Evolutionary conservation across 2,797 vertebrate genomes (phyloP), one percentile per base, ranked within the genome.

Genomic region (Arnoldichthys spilopterus): DNA sequence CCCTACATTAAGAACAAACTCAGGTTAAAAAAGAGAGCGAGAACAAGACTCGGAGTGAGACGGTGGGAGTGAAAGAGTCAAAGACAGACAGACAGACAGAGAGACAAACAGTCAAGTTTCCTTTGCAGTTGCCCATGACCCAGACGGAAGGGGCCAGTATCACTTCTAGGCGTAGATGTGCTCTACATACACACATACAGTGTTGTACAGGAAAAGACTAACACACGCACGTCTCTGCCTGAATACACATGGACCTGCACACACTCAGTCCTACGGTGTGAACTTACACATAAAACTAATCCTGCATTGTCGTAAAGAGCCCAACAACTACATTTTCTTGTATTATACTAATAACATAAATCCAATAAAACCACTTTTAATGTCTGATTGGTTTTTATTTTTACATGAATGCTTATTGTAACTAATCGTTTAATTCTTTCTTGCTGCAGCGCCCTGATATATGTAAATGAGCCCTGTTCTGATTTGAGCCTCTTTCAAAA

Each of bases 51-150:
- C 61, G 75, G 51, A 15, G 40, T 77, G 32, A 79, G 76, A 73
- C 22, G 84, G 74, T 11, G 6, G 56, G 28, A 40, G 43, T 51
- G 71, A 80, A 79, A 83, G 56, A 87, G 64, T 64, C 81, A 86
- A 76, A 82, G 28, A 28, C 24, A 11, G 63, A 24, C 11, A 74
- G 76, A 4, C 9, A 79, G 76, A 78, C 45, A n/a, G 3, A 72
- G 82, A 84, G 84, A 83, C 84, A 84, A 86, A 71, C 75, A 82
- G 83, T 84, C 82, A 84, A 85, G 80, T 81, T 87, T 88, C 89
- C 82, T 78, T 83, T 86, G 70, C 56, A 74, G 86, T 84, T 69
- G 40, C 63, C 62, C 62, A 62, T 71, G 58, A 30, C 49, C 28
- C 15, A 85, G 85, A 72, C 58, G 62, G 76, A 82, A 72, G 32